phyloP scores from a whole-genome alignment of 1,140 invertebrate genomes.

The Apis dorsata region DNA sequence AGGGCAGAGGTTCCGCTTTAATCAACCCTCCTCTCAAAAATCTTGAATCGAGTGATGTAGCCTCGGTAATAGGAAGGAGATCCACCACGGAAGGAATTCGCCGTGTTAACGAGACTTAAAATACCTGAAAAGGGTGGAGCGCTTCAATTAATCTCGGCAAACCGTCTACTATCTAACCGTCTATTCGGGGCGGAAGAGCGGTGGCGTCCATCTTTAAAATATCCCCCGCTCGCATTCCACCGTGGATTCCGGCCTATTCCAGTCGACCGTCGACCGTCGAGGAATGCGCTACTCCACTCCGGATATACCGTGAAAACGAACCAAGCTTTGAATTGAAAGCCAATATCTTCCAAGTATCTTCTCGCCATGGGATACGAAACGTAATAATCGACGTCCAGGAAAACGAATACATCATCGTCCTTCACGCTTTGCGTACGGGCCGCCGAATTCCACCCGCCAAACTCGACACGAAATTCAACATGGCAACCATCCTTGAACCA shows the following conservation, averaged over 20 bases:
- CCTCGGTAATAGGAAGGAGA: not conserved
- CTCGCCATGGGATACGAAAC: slow-evolving; percentile 18
- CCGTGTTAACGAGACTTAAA: slow-evolving; percentile 26
- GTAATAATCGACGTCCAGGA: slow-evolving; percentile 49
- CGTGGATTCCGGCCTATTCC: slow-evolving; percentile 29
- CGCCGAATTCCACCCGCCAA: slow-evolving; percentile 11
- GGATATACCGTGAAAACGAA: slow-evolving; percentile 10
- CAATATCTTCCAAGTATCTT: slow-evolving; percentile 25
- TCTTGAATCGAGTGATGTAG: not conserved
- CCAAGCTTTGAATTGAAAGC: slow-evolving; percentile 45
- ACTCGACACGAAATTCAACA: slow-evolving; percentile 6
- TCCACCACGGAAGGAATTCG: not conserved
- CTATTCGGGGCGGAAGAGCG: not conserved
- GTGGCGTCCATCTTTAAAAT: slow-evolving; percentile 23
- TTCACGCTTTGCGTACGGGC: slow-evolving; percentile 4
- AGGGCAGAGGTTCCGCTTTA: no score
- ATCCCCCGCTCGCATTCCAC: slow-evolving; percentile 1
- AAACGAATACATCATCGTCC: slow-evolving; percentile 48
- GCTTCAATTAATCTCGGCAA: slow-evolving; percentile 30
- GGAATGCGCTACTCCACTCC: slow-evolving; percentile 19
- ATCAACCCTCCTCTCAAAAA: not conserved
- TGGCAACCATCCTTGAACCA: not conserved
- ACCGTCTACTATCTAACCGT: not conserved
- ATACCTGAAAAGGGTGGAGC: not conserved
- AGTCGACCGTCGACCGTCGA: slow-evolving; percentile 11